A percentile compares a stretch with the other conserved stretches of the same genome.
These are phyloP conservation scores for Palaemon carinicauda DNA, from an alignment of 1,140 invertebrate species.

Conservation along the genomic window DNA sequence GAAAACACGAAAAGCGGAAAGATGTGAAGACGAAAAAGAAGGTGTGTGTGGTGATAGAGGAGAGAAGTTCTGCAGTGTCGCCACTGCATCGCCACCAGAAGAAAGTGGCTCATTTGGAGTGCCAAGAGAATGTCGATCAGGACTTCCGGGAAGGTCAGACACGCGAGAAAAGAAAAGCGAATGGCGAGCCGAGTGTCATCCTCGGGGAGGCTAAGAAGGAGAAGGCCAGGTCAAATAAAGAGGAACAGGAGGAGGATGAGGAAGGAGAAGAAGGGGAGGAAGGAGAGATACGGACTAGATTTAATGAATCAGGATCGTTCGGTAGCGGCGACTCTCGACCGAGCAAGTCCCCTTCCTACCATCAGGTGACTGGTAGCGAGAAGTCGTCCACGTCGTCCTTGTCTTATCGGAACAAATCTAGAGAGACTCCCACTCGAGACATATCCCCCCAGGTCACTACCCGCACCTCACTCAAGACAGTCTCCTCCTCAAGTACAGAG, in stretches of 20 bases:
- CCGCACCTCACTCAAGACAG: not conserved
- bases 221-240: not conserved
- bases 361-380: conserved; percentile 44
- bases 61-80: not conserved
- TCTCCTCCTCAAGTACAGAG: conserved; percentile 8
- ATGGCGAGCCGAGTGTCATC: not conserved
- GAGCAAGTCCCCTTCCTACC: conserved; percentile 35
- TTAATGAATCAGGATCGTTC: not conserved
- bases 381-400: conserved; percentile 24
- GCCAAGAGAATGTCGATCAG: not conserved
- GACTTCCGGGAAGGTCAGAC: not conserved
- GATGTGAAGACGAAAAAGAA: not conserved
- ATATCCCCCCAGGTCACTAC: not conserved
- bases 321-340: conserved; percentile 35
- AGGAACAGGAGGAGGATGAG: not conserved
- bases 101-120: not conserved
- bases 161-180: not conserved
- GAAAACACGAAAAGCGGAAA: conserved; percentile 20
- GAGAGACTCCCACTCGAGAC: conserved; percentile 15
- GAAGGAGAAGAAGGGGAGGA: not conserved
- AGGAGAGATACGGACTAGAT: not conserved
- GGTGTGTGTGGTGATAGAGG: too few species aligned
- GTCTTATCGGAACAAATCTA: not conserved
- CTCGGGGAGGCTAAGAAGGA: not conserved
- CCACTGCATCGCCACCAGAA: too few species aligned